Evolutionary conservation across 2,797 vertebrate species (phyloP).

Genomic region (Sarcophilus harrisii): DNA sequence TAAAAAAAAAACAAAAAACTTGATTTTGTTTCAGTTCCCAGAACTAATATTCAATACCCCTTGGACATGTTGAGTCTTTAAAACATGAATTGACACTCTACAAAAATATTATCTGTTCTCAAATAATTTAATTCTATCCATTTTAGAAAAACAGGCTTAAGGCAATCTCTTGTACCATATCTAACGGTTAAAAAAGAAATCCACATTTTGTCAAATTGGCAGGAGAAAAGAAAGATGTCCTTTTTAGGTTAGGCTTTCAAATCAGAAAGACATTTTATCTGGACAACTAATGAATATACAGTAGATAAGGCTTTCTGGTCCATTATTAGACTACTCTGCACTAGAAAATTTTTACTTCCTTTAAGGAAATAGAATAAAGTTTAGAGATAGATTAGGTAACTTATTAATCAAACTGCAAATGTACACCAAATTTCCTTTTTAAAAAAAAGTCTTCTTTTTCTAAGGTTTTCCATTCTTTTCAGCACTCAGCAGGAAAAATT

Average conservation of each 20-base stretch:
- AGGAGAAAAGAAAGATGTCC: background rate
- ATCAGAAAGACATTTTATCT: background rate
- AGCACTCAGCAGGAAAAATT: constrained; percentile 21
- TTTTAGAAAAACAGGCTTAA: background rate
- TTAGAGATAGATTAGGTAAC: background rate
- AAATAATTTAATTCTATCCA: constrained; percentile 16
- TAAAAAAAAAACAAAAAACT: too few species aligned
- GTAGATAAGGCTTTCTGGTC: background rate
- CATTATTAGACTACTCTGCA: background rate
- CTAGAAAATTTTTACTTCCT: background rate
- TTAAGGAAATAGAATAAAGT: background rate
- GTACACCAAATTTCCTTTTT: background rate
- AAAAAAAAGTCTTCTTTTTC: background rate
- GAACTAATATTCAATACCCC: background rate
- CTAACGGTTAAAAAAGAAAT: constrained; percentile 7
- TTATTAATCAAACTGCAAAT: background rate
- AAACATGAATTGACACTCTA: background rate
- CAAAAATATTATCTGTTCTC: background rate
- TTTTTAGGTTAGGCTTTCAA: background rate
- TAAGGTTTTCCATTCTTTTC: background rate
- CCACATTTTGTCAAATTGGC: background rate
- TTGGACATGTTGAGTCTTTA: background rate
- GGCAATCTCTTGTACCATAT: background rate
- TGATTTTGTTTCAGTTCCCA: background rate
- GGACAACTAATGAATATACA: background rate